Percentiles rank a stretch among this genome's conserved stretches.
phyloP scores from a whole-genome alignment of 2,888 invertebrate genomes.

The Eupithecia inturbata region DNA sequence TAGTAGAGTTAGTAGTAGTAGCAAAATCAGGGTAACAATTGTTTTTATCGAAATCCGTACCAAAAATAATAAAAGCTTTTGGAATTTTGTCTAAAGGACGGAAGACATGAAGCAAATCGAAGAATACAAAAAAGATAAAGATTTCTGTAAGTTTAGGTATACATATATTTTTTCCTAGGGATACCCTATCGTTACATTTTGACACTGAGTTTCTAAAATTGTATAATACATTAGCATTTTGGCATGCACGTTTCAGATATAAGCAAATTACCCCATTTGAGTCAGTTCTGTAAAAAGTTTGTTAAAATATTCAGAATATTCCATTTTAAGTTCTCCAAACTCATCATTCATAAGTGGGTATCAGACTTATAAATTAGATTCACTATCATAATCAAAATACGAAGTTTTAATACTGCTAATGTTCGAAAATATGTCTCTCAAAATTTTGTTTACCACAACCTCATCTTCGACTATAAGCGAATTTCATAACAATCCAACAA shows the following conservation, averaged over 20 bases:
- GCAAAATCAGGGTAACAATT: constrained; percentile 45
- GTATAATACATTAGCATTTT: constrained; percentile 54
- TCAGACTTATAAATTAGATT: constrained; percentile 71
- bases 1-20: constrained; percentile 47
- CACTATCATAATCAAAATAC: constrained; percentile 75
- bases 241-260: constrained; percentile 59
- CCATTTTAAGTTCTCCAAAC: constrained; percentile 39
- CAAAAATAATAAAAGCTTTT: constrained; percentile 51
- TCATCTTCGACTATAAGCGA: constrained; percentile 78
- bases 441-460: constrained; percentile 80
- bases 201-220: constrained; percentile 69
- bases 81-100: constrained; percentile 71
- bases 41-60: constrained; percentile 43
- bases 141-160: constrained; percentile 55
- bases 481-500: constrained; percentile 77
- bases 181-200: constrained; percentile 80
- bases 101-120: constrained; percentile 79
- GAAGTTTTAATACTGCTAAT: constrained; percentile 75
- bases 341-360: constrained; percentile 64
- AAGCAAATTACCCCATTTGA: constrained; percentile 59
- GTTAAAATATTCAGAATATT: constrained; percentile 42
- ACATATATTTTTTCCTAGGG: constrained; percentile 65
- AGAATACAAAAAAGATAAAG: constrained; percentile 62
- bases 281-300: constrained; percentile 58
- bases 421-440: constrained; percentile 82